phyloP scores from a whole-genome alignment of 2,888 invertebrate species.

The Nemotelus pantherinus region DNA sequence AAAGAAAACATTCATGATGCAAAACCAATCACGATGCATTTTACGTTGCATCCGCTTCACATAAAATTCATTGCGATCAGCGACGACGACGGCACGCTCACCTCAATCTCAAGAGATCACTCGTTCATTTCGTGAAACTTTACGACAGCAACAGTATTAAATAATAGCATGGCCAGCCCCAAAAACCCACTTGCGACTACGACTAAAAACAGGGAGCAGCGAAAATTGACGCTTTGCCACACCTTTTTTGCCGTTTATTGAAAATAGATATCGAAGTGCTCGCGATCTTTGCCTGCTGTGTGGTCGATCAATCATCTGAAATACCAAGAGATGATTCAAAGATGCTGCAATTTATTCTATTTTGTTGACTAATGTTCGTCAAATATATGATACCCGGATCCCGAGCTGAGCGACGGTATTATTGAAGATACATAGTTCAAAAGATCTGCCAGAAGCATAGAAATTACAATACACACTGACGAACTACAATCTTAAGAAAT shows the following conservation, averaged over 20 bases:
- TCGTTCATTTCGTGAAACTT: constrained; percentile 60
- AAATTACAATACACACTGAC: constrained; percentile 20
- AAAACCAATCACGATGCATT: constrained; percentile 18
- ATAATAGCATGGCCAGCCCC: neutral
- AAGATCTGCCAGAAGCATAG: neutral
- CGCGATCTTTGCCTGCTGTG: neutral
- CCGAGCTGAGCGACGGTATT: too few relatives aligned
- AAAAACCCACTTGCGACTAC: too few relatives aligned
- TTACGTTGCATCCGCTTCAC: neutral
- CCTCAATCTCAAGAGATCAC: constrained; percentile 55
- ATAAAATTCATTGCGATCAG: constrained; percentile 25
- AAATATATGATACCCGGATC: too few relatives aligned
- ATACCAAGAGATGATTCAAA: neutral
- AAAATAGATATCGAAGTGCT: constrained; percentile 14
- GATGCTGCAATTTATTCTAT: too few relatives aligned
- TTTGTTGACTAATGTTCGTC: too few relatives aligned
- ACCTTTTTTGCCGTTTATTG: constrained; percentile 22
- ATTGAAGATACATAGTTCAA: too few relatives aligned
- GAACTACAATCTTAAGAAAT: neutral
- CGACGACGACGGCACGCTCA: neutral
- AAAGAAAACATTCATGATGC: constrained; percentile 16
- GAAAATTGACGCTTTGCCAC: constrained; percentile 38
- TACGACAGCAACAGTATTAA: constrained; percentile 51
- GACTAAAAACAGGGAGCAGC: too few relatives aligned
- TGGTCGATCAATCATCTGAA: neutral